Evolutionary conservation across 2,888 invertebrate species (phyloP).

Genomic region (Miltochrista miniata): DNA sequence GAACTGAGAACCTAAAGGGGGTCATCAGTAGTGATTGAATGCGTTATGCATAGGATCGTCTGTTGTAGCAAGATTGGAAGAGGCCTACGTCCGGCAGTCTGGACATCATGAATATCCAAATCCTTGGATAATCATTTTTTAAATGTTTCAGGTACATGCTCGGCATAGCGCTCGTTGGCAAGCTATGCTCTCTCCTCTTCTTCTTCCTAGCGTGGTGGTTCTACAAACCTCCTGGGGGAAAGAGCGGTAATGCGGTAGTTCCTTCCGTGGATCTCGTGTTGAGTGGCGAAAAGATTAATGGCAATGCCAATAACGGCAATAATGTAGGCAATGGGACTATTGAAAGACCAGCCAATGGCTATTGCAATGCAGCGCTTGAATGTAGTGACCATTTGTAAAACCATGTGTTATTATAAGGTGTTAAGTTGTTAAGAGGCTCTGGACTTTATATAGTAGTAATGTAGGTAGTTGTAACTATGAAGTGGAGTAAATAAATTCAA

Average conservation of each 20-base stretch:
- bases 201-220: conserved; percentile 90
- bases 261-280: conserved; percentile 66
- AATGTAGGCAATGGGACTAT: conserved; percentile 31
- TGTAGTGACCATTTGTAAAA: conserved; percentile 74
- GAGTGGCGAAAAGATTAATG: conserved; percentile 59
- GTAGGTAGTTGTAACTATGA: background rate
- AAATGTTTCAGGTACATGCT: conserved; percentile 86
- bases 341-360: conserved; percentile 57
- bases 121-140: too few relatives aligned
- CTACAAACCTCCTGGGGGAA: conserved; percentile 86
- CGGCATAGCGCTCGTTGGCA: conserved; percentile 87
- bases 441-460: background rate
- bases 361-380: conserved; percentile 73
- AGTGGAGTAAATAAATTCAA: too few relatives aligned
- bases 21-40: too few relatives aligned
- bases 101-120: too few relatives aligned
- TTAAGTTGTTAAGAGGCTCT: background rate
- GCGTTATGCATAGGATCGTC: too few relatives aligned
- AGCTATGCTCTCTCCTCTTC: conserved; percentile 87
- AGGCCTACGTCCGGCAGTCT: too few relatives aligned
- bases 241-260: conserved; percentile 60
- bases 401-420: background rate
- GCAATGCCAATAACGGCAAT: conserved; percentile 42
- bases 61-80: too few relatives aligned
- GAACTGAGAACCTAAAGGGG: too few relatives aligned